Evolutionary conservation across 2,113 vertebrate genomes (phyloP).

Genomic region (Hydropotes inermis): DNA sequence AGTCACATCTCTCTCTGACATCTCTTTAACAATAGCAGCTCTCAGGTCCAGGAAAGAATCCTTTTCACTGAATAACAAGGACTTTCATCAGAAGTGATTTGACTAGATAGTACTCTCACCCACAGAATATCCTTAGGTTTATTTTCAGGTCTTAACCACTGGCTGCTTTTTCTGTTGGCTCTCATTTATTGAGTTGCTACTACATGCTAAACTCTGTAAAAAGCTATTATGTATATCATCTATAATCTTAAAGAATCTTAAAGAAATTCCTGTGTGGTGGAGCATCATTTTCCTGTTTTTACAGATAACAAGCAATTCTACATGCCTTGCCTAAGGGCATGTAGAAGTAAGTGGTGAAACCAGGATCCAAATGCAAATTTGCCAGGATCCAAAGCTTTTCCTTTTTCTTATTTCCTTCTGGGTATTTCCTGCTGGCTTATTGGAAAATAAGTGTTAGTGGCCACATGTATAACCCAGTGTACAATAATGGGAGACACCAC

Average conservation of each 20-base stretch:
- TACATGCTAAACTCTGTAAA: neutral
- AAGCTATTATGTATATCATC: neutral
- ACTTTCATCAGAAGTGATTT: neutral
- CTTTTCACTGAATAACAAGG: neutral
- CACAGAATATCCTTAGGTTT: neutral
- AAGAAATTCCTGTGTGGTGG: neutral
- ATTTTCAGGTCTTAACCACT: neutral
- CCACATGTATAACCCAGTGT: neutral
- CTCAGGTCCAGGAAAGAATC: neutral
- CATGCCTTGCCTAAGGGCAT: neutral
- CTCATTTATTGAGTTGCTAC: neutral
- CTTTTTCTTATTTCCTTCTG: neutral
- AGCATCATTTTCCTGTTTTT: neutral
- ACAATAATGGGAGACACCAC: neutral
- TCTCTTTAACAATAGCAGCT: neutral
- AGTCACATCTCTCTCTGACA: neutral
- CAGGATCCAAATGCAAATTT: neutral
- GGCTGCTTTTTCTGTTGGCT: neutral
- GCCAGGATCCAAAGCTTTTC: neutral
- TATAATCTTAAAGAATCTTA: neutral
- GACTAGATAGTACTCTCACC: neutral
- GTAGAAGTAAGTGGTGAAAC: neutral
- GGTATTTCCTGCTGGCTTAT: neutral
- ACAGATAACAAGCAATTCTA: neutral
- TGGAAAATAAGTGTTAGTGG: neutral